Evolutionary conservation across 2,888 invertebrate genomes (phyloP).

Genomic region (Prenolepis imparis): DNA sequence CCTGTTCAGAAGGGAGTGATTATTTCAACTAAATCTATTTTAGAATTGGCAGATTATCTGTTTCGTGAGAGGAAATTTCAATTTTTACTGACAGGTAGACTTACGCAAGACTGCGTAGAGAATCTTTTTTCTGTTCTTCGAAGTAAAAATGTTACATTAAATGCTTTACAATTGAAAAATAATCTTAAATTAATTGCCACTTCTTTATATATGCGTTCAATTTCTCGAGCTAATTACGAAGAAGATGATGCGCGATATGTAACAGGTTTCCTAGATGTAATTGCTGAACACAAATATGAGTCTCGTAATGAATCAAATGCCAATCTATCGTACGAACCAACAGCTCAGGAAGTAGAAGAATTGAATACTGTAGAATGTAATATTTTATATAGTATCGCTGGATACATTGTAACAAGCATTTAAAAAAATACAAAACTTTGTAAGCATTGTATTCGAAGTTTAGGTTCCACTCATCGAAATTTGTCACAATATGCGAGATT

Average conservation of each 20-base stretch:
- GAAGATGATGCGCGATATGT: constrained; percentile 20
- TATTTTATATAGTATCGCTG: constrained; percentile 35
- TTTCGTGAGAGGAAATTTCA: constrained; percentile 12
- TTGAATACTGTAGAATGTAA: constrained; percentile 5
- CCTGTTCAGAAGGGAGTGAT: constrained; percentile 10
- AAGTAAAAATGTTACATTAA: constrained; percentile 33
- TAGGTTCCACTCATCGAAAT: constrained; percentile 12
- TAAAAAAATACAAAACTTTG: background rate
- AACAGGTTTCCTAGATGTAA: background rate
- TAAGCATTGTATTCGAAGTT: constrained; percentile 9
- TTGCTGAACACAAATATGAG: background rate
- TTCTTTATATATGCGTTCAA: constrained; percentile 32
- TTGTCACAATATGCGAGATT: background rate
- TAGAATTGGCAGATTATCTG: constrained; percentile 21
- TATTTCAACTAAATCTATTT: constrained; percentile 15
- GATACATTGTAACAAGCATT: constrained; percentile 35
- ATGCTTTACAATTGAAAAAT: constrained; percentile 52
- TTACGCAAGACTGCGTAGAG: constrained; percentile 48
- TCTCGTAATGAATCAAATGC: background rate
- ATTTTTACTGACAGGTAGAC: constrained; percentile 35
- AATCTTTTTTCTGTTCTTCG: constrained; percentile 50
- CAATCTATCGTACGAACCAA: background rate
- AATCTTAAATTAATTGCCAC: constrained; percentile 35
- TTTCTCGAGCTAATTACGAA: constrained; percentile 33
- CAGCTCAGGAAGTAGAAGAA: constrained; percentile 14